Evolutionary conservation across 2,888 invertebrate genomes (phyloP).

Genomic region (Acanthosepion lycidas): DNA sequence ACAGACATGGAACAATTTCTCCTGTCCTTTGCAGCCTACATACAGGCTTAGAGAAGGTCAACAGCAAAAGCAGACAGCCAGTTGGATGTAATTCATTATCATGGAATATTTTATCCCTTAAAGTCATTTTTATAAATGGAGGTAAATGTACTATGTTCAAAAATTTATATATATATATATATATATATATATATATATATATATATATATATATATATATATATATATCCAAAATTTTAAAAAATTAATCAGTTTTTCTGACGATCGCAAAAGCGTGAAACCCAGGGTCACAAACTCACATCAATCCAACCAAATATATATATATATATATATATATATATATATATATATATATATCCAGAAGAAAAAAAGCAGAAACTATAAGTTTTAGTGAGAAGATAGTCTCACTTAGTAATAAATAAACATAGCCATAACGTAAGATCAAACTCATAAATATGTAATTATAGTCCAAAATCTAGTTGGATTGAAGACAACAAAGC

Average conservation of each 20-base stretch:
- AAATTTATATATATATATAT: not conserved
- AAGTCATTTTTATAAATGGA: not conserved
- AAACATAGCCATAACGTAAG: not conserved
- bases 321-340: too few species aligned
- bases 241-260: too few species aligned
- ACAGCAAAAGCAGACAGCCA: not conserved
- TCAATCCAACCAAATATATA: too few species aligned
- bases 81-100: not conserved
- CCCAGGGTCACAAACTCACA: too few species aligned
- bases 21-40: not conserved
- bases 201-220: too few species aligned
- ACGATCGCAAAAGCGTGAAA: too few species aligned
- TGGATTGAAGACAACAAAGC: too few species aligned
- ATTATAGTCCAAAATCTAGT: too few species aligned
- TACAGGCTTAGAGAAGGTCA: constrained; percentile 1
- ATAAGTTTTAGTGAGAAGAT: not conserved
- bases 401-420: not conserved
- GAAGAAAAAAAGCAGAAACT: too few species aligned
- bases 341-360: too few species aligned
- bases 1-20: not conserved
- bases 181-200: too few species aligned
- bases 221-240: too few species aligned
- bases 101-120: not conserved
- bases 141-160: not conserved
- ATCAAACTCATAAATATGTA: not conserved